Evolutionary conservation across 2,113 vertebrate genomes (phyloP).

Genomic region (Neotoma lepida): DNA sequence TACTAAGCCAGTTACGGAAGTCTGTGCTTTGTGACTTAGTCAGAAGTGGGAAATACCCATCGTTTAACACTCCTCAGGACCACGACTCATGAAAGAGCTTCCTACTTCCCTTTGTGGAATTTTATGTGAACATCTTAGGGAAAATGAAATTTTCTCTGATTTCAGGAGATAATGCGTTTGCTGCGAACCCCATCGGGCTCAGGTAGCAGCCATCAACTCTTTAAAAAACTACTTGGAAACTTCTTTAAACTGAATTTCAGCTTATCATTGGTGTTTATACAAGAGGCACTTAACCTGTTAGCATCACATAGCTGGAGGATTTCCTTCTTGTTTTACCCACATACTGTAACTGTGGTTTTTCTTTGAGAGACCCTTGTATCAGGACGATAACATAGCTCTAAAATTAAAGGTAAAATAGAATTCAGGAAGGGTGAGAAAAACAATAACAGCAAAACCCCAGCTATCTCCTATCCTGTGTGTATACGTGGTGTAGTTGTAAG

Average conservation of each 20-base stretch:
- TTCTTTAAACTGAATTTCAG: conserved; percentile 28
- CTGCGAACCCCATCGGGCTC: not conserved
- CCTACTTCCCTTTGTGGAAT: conserved; percentile 23
- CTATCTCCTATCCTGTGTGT: not conserved
- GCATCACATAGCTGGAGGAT: not conserved
- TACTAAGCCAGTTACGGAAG: not conserved
- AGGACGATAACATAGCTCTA: not conserved
- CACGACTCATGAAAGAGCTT: not conserved
- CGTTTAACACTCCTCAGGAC: fast-evolving
- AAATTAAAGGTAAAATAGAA: conserved; percentile 18
- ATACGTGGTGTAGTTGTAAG: not conserved
- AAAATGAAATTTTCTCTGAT: not conserved
- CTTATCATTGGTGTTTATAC: not conserved
- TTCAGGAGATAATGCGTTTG: not conserved
- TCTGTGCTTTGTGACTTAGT: not conserved
- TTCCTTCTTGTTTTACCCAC: not conserved
- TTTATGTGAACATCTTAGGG: not conserved
- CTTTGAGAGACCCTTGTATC: not conserved
- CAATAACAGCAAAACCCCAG: not conserved
- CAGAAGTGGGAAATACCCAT: not conserved
- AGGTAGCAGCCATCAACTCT: not conserved
- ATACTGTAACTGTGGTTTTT: not conserved
- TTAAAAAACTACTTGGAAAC: not conserved
- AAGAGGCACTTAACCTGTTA: not conserved
- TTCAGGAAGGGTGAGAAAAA: not conserved